Base-by-base conservation (phyloP, 2,888 invertebrate species). In the Ophion ellenae region DNA sequence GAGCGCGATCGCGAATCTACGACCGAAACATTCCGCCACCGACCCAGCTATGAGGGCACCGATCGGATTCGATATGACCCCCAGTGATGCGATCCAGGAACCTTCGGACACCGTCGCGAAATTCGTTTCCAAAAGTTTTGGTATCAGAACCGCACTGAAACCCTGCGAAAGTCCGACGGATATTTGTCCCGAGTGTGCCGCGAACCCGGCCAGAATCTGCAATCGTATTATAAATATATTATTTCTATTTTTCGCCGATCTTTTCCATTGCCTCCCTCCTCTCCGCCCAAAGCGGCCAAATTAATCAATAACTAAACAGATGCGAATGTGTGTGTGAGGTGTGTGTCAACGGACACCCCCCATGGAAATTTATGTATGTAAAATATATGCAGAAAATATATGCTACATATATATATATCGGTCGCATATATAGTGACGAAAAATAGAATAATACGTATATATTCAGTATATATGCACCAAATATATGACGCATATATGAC, bases 81-180 rank as follows among this genome's bases (percentile, higher is more conserved):
- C 97, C 79, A 97, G 93, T 88, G 96, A 96, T 1, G 97, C 97
- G 86, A 97, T 95, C 97, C 97, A 97, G 82, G 97, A 97, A 67
- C 95, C 95, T 93, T 97, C 95, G 6, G 91, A 90, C 86, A 96
- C 96, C 63, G 95, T 94, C 6, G 96, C 95, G 87, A 96, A 95
- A 14, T 94, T 92, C 0, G 95, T 95, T 77, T 95, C 94, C 75
- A 95, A 94, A 87, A 97, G 95, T 94, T 97, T 97, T 77, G 97
- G 97, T 87, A 97, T 94, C 90, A 97, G 95, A 47, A 97, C 96
- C 1, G 97, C 97, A 66, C 97, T 97, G 94, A 96, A 97, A 64
- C 97, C 97, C 92, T 97, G 97, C 86, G 96, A 96, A 91, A 97
- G 96, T 0, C 97, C 97, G 88, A 97, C 96, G 75, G 97, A 97